These are phyloP conservation scores for Nettapus auritus DNA, from an alignment of 2,113 vertebrate species.

Conservation along the genomic window DNA sequence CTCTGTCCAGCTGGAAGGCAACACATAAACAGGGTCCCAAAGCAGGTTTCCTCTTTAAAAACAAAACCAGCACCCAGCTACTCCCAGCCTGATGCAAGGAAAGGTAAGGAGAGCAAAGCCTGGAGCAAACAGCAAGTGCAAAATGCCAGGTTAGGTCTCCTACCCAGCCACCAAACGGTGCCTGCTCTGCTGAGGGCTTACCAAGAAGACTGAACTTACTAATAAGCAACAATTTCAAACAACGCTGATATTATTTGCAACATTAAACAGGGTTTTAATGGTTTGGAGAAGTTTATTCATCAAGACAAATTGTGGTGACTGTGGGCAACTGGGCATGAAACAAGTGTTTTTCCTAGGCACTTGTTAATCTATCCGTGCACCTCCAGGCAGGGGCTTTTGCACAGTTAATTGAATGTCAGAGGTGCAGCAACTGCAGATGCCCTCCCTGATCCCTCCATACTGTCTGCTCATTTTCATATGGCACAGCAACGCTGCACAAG, in stretches of 20 bases:
- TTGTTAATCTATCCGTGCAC: not conserved
- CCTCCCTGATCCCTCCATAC: not conserved
- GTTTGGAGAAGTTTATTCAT: not conserved
- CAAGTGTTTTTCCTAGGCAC: not conserved
- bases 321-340: not conserved
- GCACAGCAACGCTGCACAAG: not conserved
- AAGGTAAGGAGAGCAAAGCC: not conserved
- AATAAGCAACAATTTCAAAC: not conserved
- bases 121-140: not conserved
- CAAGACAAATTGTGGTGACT: not conserved
- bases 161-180: not conserved
- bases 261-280: not conserved
- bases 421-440: not conserved
- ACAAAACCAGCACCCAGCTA: not conserved
- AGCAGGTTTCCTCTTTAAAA: not conserved
- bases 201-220: not conserved
- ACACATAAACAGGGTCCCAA: not conserved
- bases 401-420: not conserved
- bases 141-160: not conserved
- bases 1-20: not conserved
- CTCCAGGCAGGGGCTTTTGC: not conserved
- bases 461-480: not conserved
- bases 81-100: rapidly evolving
- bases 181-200: not conserved
- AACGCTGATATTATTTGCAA: not conserved